A percentile compares a stretch with the other conserved stretches of the same genome.
Evolutionary conservation across 1,140 invertebrate genomes (phyloP).

Genomic region (Temnothorax longispinosus): DNA sequence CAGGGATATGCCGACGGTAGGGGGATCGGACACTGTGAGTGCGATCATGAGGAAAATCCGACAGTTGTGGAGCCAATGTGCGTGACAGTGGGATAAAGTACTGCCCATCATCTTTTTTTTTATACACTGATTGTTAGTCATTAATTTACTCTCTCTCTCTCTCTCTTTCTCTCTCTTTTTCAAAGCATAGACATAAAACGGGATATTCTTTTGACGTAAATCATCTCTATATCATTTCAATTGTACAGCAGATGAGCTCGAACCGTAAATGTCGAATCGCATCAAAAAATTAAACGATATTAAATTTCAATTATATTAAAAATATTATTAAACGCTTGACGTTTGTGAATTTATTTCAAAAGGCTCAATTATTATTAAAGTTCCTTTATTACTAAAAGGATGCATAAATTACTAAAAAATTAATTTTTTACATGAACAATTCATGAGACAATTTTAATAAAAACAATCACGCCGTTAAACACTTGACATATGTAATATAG

Average conservation of each 20-base stretch:
- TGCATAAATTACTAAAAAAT: background rate
- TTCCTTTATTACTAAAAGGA: background rate
- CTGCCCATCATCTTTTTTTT: constrained; percentile 51
- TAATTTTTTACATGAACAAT: background rate
- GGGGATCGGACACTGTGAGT: constrained; percentile 17
- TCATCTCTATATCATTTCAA: background rate
- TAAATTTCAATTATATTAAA: background rate
- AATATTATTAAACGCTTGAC: background rate
- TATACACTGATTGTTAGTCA: constrained; percentile 36
- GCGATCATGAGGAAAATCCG: constrained; percentile 61
- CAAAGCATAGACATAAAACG: constrained; percentile 18
- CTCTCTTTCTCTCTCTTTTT: no score
- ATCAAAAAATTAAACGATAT: background rate
- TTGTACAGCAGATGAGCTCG: background rate
- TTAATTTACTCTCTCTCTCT: constrained; percentile 4
- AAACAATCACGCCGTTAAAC: background rate
- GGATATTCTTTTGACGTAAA: constrained; percentile 18
- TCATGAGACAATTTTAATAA: background rate
- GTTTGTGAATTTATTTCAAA: background rate
- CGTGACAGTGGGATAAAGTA: constrained; percentile 50
- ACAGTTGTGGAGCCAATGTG: constrained; percentile 57
- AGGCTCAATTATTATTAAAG: background rate
- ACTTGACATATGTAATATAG: background rate
- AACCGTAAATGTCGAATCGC: constrained; percentile 2
- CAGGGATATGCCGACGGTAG: constrained; percentile 44